phyloP scores from a whole-genome alignment of 1,140 invertebrate species.

The Colletes latitarsis region DNA sequence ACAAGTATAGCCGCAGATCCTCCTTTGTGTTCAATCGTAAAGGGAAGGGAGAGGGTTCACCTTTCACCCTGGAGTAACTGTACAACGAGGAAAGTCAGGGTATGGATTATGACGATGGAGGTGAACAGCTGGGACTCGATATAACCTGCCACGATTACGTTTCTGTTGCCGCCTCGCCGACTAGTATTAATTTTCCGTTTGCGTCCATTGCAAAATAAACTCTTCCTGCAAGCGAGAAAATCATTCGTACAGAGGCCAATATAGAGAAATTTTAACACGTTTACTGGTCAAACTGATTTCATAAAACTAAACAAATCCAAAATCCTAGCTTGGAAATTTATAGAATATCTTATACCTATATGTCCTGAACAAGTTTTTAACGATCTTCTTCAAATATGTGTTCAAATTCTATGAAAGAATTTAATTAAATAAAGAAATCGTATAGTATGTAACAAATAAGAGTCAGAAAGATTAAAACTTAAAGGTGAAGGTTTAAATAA shows the following conservation, averaged over 20 bases:
- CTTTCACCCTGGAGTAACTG: constrained; percentile 64
- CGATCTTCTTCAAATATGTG: no score
- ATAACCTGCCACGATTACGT: constrained; percentile 40
- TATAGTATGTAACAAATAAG: no score
- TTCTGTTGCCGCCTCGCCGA: constrained; percentile 7
- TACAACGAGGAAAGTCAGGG: constrained; percentile 56
- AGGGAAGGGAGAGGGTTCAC: constrained; percentile 41
- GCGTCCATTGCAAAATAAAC: neutral
- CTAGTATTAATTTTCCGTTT: constrained; percentile 37
- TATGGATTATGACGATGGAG: constrained; percentile 43
- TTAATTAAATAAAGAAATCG: no score
- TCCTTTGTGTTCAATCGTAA: neutral
- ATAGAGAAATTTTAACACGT: neutral
- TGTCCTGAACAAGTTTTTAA: no score
- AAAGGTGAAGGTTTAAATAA: no score
- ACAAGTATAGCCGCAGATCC: constrained; percentile 14
- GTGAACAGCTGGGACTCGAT: constrained; percentile 49
- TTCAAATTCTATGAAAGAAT: no score
- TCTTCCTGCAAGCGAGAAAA: neutral
- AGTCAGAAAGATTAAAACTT: no score
- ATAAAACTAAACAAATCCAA: no score
- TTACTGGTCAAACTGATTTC: no score
- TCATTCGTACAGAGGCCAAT: neutral
- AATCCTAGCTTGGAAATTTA: no score
- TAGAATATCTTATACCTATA: no score